Evolutionary conservation across 2,888 invertebrate species (phyloP).

Genomic region (Papilio demoleus): DNA sequence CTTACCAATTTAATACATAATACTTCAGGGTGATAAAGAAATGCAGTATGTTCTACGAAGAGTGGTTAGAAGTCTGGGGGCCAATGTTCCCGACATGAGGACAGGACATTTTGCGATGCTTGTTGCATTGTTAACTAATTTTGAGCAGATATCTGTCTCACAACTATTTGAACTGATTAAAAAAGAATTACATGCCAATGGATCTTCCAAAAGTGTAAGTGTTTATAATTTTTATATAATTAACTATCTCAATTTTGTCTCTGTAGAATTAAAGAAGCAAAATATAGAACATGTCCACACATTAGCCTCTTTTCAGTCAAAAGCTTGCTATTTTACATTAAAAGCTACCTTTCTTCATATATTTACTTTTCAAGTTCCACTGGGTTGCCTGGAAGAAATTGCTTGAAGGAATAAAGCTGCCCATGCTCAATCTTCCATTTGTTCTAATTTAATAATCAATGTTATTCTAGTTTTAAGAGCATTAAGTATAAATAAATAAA

Average conservation of each 20-base stretch:
- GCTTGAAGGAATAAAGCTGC: too few relatives aligned
- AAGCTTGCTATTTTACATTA: too few relatives aligned
- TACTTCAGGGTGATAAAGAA: slow-evolving; percentile 84
- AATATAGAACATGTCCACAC: too few relatives aligned
- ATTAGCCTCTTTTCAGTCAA: too few relatives aligned
- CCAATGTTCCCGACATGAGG: slow-evolving; percentile 85
- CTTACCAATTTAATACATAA: slow-evolving; percentile 31
- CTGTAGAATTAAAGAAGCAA: not conserved
- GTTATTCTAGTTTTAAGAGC: too few relatives aligned
- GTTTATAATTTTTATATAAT: not conserved
- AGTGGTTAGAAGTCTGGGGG: slow-evolving; percentile 88
- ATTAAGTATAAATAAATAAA: too few relatives aligned
- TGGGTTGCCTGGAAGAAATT: too few relatives aligned
- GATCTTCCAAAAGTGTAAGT: slow-evolving; percentile 87
- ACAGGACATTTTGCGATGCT: slow-evolving; percentile 88
- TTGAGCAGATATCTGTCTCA: slow-evolving; percentile 75
- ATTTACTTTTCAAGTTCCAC: too few relatives aligned
- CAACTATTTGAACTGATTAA: slow-evolving; percentile 84
- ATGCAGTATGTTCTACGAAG: slow-evolving; percentile 86
- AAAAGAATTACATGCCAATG: slow-evolving; percentile 86
- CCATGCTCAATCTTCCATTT: too few relatives aligned
- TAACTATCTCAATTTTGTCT: too few relatives aligned
- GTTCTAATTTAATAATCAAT: too few relatives aligned
- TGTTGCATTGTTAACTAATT: slow-evolving; percentile 83
- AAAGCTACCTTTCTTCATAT: too few relatives aligned